Evolutionary conservation across 2,888 invertebrate genomes (phyloP).

Genomic region (Callinectes sapidus): DNA sequence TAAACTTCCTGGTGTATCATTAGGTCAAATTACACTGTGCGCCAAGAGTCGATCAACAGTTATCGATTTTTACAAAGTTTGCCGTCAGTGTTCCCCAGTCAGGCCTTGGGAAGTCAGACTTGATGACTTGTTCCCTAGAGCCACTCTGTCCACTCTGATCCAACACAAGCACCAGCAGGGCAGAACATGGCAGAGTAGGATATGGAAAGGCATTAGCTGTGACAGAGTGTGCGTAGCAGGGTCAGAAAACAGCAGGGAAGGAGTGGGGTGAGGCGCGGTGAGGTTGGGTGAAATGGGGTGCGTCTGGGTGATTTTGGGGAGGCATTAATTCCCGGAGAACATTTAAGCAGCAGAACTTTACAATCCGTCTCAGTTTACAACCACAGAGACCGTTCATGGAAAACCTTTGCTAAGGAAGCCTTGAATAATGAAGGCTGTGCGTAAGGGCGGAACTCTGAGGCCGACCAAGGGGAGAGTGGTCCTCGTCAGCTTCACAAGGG

Average conservation of each 20-base stretch:
- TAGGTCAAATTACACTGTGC: neutral
- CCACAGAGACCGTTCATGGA: neutral
- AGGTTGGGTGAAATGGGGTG: neutral
- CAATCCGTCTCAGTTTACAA: conserved; percentile 4
- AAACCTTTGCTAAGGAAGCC: conserved; percentile 28
- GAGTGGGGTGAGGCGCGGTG: neutral
- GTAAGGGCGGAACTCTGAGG: neutral
- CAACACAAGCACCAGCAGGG: neutral
- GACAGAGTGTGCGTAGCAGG: no score
- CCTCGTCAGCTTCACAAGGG: neutral
- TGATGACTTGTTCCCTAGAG: neutral
- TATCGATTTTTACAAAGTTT: neutral
- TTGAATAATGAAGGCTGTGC: neutral
- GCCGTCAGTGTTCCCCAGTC: neutral
- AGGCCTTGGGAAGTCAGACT: neutral
- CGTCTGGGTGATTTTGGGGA: neutral
- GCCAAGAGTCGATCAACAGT: neutral
- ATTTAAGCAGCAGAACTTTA: conserved; percentile 1
- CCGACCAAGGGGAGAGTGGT: neutral
- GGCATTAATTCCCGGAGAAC: conserved; percentile 10
- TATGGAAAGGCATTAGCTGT: no score
- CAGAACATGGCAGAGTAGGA: neutral
- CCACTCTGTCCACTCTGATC: neutral
- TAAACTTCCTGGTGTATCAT: neutral
- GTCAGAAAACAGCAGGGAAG: neutral